Evolutionary conservation across 2,888 invertebrate species (phyloP).

Genomic region (Campopleginae sp.): DNA sequence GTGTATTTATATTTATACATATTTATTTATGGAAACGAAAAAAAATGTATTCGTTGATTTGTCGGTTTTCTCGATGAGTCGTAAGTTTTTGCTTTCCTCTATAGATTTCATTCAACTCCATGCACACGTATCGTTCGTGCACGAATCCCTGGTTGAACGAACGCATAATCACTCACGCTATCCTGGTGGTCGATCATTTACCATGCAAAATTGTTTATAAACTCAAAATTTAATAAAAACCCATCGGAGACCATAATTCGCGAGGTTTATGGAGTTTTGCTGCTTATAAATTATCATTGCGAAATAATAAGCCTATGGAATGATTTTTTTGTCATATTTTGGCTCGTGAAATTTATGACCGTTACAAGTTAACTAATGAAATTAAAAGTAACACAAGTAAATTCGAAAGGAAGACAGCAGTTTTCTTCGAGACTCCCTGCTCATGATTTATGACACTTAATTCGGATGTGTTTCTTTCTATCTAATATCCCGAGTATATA

Average conservation of each 20-base stretch:
- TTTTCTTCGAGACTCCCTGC: constrained; percentile 33
- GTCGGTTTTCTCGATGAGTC: constrained; percentile 36
- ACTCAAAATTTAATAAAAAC: neutral
- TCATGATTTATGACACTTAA: constrained; percentile 53
- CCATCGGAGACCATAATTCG: neutral
- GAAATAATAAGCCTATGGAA: neutral
- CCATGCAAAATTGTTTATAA: neutral
- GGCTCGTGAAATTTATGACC: neutral
- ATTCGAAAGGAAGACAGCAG: constrained; percentile 38
- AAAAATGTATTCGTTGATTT: constrained; percentile 46
- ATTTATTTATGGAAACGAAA: constrained; percentile 4
- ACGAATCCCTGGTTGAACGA: neutral
- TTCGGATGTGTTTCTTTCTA: constrained; percentile 31
- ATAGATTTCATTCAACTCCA: constrained; percentile 22
- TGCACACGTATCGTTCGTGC: constrained; percentile 1
- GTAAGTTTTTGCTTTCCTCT: constrained; percentile 37
- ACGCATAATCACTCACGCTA: constrained; percentile 31
- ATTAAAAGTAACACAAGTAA: constrained; percentile 18
- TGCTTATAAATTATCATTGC: neutral
- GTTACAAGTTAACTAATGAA: constrained; percentile 8
- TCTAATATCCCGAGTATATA: constrained; percentile 31
- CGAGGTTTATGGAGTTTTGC: neutral
- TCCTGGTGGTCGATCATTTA: neutral
- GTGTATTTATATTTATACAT: constrained; percentile 24
- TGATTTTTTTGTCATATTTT: neutral